phyloP scores from a whole-genome alignment of 1,140 invertebrate species.

The Melipona quadrifasciata region DNA sequence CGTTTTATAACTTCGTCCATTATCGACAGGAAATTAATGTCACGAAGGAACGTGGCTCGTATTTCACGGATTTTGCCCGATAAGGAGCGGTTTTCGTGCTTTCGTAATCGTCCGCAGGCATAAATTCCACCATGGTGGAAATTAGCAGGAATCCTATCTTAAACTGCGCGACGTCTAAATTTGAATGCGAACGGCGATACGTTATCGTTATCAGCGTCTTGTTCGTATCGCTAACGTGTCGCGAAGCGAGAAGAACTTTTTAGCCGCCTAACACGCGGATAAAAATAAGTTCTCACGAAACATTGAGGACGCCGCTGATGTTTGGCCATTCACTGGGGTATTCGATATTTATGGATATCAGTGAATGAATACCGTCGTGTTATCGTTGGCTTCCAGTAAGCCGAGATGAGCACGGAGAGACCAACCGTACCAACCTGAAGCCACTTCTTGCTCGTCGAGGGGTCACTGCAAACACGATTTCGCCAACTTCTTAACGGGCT shows the following conservation, averaged over 20 bases:
- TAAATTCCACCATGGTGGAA: background rate
- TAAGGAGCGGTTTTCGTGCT: slow-evolving; percentile 8
- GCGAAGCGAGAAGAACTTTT: background rate
- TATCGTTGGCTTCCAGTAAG: slow-evolving; percentile 50
- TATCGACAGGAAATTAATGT: slow-evolving; percentile 28
- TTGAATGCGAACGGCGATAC: background rate
- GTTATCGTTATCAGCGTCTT: background rate
- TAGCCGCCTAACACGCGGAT: background rate
- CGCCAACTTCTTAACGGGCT: slow-evolving; percentile 43
- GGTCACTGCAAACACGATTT: slow-evolving; percentile 59
- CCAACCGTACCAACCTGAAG: slow-evolving; percentile 7
- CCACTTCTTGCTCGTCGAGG: slow-evolving; percentile 17
- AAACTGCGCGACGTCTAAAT: background rate
- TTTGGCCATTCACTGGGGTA: background rate
- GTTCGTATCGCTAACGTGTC: background rate
- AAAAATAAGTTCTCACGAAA: too few species aligned
- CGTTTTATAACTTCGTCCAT: slow-evolving; percentile 1
- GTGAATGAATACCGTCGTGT: slow-evolving; percentile 44
- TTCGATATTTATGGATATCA: slow-evolving; percentile 49
- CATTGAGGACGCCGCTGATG: too few species aligned
- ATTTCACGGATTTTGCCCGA: slow-evolving; percentile 9
- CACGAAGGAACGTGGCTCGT: background rate
- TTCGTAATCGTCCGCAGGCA: background rate
- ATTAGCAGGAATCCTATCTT: background rate
- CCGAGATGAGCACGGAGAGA: background rate